These are phyloP conservation scores for Porites cylindrica DNA, from an alignment of 92 coral and sea anemone genomes.

Conservation along the genomic window DNA sequence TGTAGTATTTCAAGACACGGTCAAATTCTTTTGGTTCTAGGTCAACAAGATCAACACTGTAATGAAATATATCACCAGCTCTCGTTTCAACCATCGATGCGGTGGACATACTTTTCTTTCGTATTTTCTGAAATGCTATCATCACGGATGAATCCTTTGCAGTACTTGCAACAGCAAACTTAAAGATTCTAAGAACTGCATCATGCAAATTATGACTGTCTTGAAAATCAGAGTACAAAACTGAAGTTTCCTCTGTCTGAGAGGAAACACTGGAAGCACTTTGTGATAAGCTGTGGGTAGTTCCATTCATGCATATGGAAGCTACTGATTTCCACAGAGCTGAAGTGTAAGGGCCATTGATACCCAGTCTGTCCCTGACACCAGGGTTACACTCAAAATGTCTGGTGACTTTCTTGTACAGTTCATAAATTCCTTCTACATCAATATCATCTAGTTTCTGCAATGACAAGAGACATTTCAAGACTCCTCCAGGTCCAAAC, in stretches of 20 bases:
- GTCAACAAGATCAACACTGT: slow-evolving; percentile 88
- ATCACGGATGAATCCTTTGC: slow-evolving; percentile 95
- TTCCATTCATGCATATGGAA: neutral
- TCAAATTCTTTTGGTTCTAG: slow-evolving; percentile 89
- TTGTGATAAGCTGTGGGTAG: neutral
- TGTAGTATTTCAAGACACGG: slow-evolving; percentile 83
- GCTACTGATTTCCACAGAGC: slow-evolving; percentile 68
- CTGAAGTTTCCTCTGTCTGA: neutral
- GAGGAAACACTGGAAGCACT: neutral
- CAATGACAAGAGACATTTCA: slow-evolving; percentile 66
- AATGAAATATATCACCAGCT: slow-evolving; percentile 49
- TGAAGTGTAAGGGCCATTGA: slow-evolving; percentile 65
- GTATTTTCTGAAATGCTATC: slow-evolving; percentile 80
- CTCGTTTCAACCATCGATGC: neutral
- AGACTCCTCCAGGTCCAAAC: slow-evolving; percentile 86
- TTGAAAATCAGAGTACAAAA: slow-evolving; percentile 21
- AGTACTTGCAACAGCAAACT: slow-evolving; percentile 86
- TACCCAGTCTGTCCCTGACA: slow-evolving; percentile 53
- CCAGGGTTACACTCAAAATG: slow-evolving; percentile 57
- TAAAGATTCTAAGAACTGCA: slow-evolving; percentile 66
- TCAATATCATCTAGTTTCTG: slow-evolving; percentile 88
- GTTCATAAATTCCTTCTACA: slow-evolving; percentile 73
- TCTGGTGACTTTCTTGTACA: slow-evolving; percentile 57
- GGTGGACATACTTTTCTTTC: neutral
- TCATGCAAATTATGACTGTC: slow-evolving; percentile 32